Evolutionary conservation across 2,888 invertebrate genomes (phyloP), one percentile per base, ranked within the genome.

Genomic region (Trachelus troglodyta): DNA sequence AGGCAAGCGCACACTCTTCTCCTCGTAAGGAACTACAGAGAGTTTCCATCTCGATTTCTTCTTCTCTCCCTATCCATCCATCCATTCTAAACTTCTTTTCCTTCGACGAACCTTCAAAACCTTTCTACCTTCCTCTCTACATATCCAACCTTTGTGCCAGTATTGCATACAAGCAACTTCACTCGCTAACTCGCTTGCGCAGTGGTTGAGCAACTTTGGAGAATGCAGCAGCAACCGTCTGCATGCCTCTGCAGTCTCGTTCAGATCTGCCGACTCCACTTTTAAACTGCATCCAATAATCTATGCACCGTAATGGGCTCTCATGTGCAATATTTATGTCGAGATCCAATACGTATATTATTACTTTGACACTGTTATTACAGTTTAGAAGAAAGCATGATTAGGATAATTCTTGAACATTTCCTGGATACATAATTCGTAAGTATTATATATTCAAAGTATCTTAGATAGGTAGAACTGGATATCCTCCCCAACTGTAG

Each of bases 171-270:
- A 56, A 23, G 56, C 23, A 56, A 56, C 23, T 56, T 11, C 12
- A 33, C 31, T 34, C 76, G 35, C 73, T 69, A 34, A 69, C 74
- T 83, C 84, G 84, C 82, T 86, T 84, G 83, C 82, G 81, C 77
- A 83, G 88, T 87, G 83, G 89, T 87, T 87, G 85, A 89, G 87
- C 89, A 86, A 86, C 85, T 86, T 76, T 82, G 81, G 87, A 85
- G 89, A 90, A 90, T 90, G 89, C 86, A 83, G 87, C 85, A 56
- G 56, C 56, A 56, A 56, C 85, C 85, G 88, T 87, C 85, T 89
- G 84, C 89, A 83, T 79, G 80, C 79, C 82, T 81, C 80, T 82
- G 76, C 79, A 77, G 33, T 74, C 34, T 35, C 69, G 30, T 74
- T 76, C 73, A 75, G 74, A 74, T 79, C 75, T 73, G 73, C 75